A percentile compares a stretch with the other conserved stretches of the same genome.
Conservation (phyloP, 2,797 vertebrate species). For the Rhinogobio ventralis region DNA sequence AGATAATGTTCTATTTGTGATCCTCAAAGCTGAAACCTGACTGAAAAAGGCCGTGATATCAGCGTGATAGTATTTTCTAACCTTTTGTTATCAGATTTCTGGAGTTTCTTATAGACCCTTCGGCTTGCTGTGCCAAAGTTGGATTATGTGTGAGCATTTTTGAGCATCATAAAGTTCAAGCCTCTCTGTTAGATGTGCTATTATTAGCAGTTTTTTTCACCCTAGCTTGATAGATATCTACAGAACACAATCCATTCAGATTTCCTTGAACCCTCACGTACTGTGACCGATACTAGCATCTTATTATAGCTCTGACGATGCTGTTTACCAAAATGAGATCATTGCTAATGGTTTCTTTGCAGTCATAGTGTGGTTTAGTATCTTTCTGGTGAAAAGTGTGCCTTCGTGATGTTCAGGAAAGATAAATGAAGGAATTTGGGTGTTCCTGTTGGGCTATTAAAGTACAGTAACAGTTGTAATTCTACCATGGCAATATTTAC, state of each 20-base stretch:
- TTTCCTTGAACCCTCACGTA: constrained; percentile 50
- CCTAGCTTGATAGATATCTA: constrained; percentile 53
- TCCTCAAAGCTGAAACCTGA: constrained; percentile 17
- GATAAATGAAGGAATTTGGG: neutral
- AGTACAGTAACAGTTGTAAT: constrained; percentile 8
- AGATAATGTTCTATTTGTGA: constrained; percentile 69
- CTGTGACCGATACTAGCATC: constrained; percentile 43
- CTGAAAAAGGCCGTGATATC: constrained; percentile 23
- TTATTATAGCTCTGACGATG: constrained; percentile 47
- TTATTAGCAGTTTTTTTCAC: constrained; percentile 63
- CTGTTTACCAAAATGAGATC: constrained; percentile 10
- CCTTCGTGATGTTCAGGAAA: neutral
- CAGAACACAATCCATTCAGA: constrained; percentile 52
- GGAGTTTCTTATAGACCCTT: constrained; percentile 30
- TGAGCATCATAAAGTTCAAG: constrained; percentile 53
- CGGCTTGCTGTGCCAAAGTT: constrained; percentile 38
- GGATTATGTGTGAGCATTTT: constrained; percentile 66
- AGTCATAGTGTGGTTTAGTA: constrained; percentile 2
- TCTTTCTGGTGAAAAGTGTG: neutral
- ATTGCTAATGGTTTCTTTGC: constrained; percentile 9
- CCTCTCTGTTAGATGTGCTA: constrained; percentile 56
- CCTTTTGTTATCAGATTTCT: constrained; percentile 40
- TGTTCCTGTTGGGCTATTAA: neutral
- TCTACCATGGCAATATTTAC: constrained; percentile 24
- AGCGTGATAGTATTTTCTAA: constrained; percentile 34